Evolutionary conservation across 2,797 vertebrate species (phyloP).

Genomic region (Balearica regulorum): DNA sequence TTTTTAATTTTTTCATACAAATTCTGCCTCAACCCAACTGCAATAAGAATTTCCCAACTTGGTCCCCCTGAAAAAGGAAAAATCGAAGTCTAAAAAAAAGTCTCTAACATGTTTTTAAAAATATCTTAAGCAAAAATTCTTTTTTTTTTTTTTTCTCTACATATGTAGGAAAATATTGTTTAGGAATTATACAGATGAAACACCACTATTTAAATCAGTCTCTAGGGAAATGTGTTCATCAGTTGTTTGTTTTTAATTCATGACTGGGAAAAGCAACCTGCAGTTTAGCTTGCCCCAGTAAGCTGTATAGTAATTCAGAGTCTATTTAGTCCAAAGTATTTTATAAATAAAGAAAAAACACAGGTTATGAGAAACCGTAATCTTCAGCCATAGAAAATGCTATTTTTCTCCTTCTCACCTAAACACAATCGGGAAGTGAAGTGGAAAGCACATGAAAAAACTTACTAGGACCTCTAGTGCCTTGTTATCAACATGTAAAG

Average conservation of each 20-base stretch:
- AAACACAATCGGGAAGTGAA: neutral
- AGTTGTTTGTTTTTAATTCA: slow-evolving; percentile 13
- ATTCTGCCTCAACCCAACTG: neutral
- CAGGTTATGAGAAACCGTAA: neutral
- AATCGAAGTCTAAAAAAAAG: neutral
- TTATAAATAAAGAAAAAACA: slow-evolving; percentile 26
- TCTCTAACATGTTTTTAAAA: neutral
- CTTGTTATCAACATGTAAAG: slow-evolving; percentile 40
- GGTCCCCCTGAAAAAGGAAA: neutral
- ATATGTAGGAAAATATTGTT: neutral
- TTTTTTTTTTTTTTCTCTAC: neutral
- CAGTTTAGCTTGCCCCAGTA: neutral
- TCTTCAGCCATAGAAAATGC: neutral
- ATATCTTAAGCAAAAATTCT: neutral
- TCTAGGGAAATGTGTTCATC: neutral
- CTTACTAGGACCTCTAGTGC: neutral
- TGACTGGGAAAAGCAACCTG: slow-evolving; percentile 6
- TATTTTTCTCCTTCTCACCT: slow-evolving; percentile 25
- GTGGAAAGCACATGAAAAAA: slow-evolving; percentile 19
- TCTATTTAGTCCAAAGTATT: neutral
- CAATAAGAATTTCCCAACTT: neutral
- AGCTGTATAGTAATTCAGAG: slow-evolving; percentile 2
- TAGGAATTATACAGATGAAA: neutral
- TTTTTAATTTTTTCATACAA: neutral
- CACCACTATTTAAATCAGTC: neutral